phyloP scores from a whole-genome alignment of 2,888 invertebrate species.

The Meteorus colon region DNA sequence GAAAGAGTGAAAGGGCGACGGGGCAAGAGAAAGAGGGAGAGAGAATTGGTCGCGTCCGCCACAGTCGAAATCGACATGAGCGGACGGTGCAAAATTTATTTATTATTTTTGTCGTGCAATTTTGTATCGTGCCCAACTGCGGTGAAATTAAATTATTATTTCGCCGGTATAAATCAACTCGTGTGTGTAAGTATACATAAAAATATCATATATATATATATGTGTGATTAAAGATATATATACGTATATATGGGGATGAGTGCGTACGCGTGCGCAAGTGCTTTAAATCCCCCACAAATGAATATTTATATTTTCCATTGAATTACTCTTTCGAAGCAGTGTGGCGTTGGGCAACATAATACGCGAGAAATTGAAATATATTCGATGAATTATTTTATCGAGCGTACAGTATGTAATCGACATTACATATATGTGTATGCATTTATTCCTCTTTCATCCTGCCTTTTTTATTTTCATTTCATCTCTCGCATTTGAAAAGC shows the following conservation, averaged over 20 bases:
- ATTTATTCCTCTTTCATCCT: not conserved
- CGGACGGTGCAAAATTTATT: conserved; percentile 69
- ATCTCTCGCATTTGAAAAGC: not conserved
- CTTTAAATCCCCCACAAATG: conserved; percentile 69
- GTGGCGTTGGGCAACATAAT: conserved; percentile 62
- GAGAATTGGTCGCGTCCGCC: conserved; percentile 32
- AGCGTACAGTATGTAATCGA: conserved; percentile 68
- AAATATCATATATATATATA: conserved; percentile 39
- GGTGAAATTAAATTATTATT: conserved; percentile 74
- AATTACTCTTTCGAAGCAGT: conserved; percentile 71
- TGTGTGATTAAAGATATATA: conserved; percentile 22
- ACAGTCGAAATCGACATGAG: conserved; percentile 65
- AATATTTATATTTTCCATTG: conserved; percentile 74
- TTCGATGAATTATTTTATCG: conserved; percentile 73
- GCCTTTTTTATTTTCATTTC: not conserved
- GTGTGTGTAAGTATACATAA: conserved; percentile 46
- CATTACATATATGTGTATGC: conserved; percentile 53
- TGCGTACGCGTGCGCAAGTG: conserved; percentile 52
- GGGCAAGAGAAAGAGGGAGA: conserved; percentile 37
- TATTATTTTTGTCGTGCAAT: conserved; percentile 73
- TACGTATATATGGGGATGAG: conserved; percentile 25
- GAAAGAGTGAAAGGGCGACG: conserved; percentile 41
- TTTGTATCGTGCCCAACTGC: conserved; percentile 71
- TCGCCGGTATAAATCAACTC: conserved; percentile 70
- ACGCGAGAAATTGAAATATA: conserved; percentile 72